These are phyloP conservation scores for Lordiphosa fenestrarum DNA, from an alignment of 2,888 invertebrate genomes.

Conservation along the genomic window DNA sequence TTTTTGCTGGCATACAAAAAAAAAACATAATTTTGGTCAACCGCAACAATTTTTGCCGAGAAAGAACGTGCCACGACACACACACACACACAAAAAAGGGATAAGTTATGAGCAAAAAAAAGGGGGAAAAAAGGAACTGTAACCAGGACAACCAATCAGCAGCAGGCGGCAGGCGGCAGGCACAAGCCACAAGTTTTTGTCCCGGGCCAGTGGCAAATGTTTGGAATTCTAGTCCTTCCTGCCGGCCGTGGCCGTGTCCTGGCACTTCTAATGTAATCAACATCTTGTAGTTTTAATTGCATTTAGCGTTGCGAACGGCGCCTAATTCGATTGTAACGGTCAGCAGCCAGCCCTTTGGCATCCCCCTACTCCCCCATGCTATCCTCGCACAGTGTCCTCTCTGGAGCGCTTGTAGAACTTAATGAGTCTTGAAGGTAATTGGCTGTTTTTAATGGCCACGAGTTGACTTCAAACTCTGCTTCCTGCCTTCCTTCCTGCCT, in stretches of 20 bases:
- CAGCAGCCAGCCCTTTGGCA: conserved; percentile 53
- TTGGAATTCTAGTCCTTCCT: conserved; percentile 24
- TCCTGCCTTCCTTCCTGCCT: conserved; percentile 16
- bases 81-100: conserved; percentile 33
- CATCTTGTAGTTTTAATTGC: conserved; percentile 74
- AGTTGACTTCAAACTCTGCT: conserved; percentile 55
- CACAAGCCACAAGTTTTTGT: conserved; percentile 3
- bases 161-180: neutral
- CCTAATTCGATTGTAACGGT: conserved; percentile 69
- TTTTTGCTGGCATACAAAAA: conserved; percentile 31
- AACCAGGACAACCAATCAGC: conserved; percentile 15
- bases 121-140: conserved; percentile 8
- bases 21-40: conserved; percentile 65
- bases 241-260: conserved; percentile 29
- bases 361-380: neutral
- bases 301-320: conserved; percentile 62
- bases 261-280: conserved; percentile 71
- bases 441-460: conserved; percentile 63
- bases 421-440: conserved; percentile 71
- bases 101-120: conserved; percentile 47
- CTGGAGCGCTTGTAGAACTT: conserved; percentile 51
- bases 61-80: conserved; percentile 36
- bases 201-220: conserved; percentile 17
- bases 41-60: conserved; percentile 65
- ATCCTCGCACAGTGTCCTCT: neutral